Percentiles rank a stretch among this genome's conserved stretches.
These are phyloP conservation scores for Dynastes maya DNA, from an alignment of 2,888 invertebrate genomes.

Conservation along the genomic window DNA sequence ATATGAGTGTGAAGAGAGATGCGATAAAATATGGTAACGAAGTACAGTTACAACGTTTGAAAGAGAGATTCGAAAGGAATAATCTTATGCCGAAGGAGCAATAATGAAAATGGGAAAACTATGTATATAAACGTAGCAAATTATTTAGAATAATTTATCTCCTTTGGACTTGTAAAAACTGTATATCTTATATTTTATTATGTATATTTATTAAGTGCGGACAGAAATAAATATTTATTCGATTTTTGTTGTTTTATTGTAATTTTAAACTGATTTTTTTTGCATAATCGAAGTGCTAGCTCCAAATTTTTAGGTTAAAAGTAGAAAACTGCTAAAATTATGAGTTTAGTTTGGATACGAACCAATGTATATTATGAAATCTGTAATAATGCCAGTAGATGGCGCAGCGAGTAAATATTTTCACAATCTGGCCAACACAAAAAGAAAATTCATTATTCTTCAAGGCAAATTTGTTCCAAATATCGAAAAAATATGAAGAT, in stretches of 20 bases:
- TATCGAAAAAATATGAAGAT: too few species aligned
- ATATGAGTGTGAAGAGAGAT: slow-evolving; percentile 72
- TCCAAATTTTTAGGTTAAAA: too few species aligned
- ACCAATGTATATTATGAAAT: too few species aligned
- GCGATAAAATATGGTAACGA: slow-evolving; percentile 75
- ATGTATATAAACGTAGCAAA: not conserved
- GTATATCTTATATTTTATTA: not conserved
- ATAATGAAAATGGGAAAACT: not conserved
- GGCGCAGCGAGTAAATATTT: too few species aligned
- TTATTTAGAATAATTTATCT: too few species aligned
- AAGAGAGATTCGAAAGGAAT: slow-evolving; percentile 52
- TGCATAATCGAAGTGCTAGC: too few species aligned
- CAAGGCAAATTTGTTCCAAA: too few species aligned
- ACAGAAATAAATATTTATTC: slow-evolving; percentile 24
- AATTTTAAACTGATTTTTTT: not conserved
- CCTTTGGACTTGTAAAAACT: too few species aligned
- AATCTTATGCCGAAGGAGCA: slow-evolving; percentile 13
- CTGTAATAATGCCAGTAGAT: too few species aligned
- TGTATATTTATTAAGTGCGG: slow-evolving; percentile 3
- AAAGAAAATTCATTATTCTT: too few species aligned
- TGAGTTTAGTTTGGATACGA: not conserved
- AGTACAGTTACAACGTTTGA: slow-evolving; percentile 69
- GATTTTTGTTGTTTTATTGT: not conserved
- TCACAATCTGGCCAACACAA: too few species aligned
- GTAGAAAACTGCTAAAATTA: not conserved